Evolutionary conservation across 2,888 invertebrate genomes (phyloP), one percentile per base, ranked within the genome.

Genomic region (Argyra leucocephala): DNA sequence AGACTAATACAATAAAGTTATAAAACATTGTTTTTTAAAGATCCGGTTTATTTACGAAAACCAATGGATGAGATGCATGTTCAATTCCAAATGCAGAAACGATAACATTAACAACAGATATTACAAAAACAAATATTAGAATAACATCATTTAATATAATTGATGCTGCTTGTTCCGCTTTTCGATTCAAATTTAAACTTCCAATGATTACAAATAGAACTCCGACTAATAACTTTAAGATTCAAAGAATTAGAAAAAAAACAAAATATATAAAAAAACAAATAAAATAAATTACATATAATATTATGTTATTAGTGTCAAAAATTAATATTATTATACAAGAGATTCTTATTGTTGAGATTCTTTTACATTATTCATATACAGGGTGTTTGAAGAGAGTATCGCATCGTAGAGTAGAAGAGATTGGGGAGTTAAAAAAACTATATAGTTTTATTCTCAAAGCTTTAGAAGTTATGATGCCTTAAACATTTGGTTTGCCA

Each of bases 31-130:
- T 66, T 36, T 64, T 62, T 9, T 64, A 59, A 58, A 66, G 64
- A 22, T 58, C 66, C 26, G 22, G 15, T 23, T 31, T 24, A 61
- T 75, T 73, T 69, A 76, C 64, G 67, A 86, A 79, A 70, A 82
- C 79, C 64, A 88, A 76, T 0, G 87, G 85, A 70, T 83, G 85
- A 72, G 85, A 88, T 12, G 88, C 87, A 75, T 88, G 87, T 74
- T 91, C 90, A 70, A 93, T 87, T 63, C 91, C 92, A 74, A 94
- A 93, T 58, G 89, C 89, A 61, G 92, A 90, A 74, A 89, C 90
- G 62, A 92, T 83, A 68, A 93, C 87, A 76, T 93, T 93, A 62
- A 88, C 82, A 63, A 91, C 83, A 21, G 91, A 90, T 77, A 93
- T 91, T 63, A 90, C 76, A 80, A 93, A 93, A 74, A 93, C 85